Evolutionary conservation across 2,888 invertebrate species (phyloP).

Genomic region (Spilosoma lubricipeda): DNA sequence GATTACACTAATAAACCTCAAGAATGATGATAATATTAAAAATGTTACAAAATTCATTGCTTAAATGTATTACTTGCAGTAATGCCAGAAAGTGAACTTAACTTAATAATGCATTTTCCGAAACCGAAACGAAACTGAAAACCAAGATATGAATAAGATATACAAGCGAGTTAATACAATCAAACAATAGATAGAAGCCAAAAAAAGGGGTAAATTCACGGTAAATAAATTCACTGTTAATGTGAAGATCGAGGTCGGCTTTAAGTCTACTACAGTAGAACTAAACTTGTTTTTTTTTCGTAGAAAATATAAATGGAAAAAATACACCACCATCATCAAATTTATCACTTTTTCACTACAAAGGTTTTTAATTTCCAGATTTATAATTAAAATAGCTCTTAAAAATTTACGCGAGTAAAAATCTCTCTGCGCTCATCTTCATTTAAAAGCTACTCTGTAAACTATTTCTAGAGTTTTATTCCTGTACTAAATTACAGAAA

Average conservation of each 20-base stretch:
- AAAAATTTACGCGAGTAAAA: background rate
- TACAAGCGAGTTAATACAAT: background rate
- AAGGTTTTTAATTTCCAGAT: background rate
- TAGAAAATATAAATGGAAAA: no score
- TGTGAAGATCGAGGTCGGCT: no score
- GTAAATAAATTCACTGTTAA: no score
- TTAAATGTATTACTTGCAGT: background rate
- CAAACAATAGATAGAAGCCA: background rate
- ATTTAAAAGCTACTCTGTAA: background rate
- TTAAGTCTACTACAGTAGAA: no score
- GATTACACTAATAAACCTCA: no score
- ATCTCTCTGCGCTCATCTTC: background rate
- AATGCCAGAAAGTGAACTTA: no score
- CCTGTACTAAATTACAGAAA: constrained; percentile 6
- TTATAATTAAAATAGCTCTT: background rate
- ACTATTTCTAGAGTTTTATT: background rate
- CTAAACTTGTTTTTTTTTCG: no score
- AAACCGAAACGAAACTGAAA: no score
- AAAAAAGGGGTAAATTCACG: no score
- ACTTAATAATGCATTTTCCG: background rate
- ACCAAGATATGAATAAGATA: background rate
- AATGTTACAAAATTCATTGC: no score
- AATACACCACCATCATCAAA: no score
- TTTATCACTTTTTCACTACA: background rate
- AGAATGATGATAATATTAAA: no score